Conservation (phyloP, 2,113 vertebrate genomes). For the Perca fluviatilis region DNA sequence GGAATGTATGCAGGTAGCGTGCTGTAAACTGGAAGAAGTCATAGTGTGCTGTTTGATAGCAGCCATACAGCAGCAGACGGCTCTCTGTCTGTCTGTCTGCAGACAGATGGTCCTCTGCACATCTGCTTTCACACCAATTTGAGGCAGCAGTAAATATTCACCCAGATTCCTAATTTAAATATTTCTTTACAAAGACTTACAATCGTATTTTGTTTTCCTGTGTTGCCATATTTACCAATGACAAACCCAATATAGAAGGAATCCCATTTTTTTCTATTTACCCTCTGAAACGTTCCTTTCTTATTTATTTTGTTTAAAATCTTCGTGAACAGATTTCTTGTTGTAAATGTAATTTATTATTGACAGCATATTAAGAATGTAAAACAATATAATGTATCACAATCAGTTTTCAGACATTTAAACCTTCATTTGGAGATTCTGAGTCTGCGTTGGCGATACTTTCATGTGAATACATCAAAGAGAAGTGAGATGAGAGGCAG, state of each 20-base stretch:
- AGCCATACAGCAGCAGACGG: constrained; percentile 60
- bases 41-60: constrained; percentile 78
- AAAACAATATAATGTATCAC: constrained; percentile 11
- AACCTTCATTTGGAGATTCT: constrained; percentile 30
- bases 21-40: constrained; percentile 74
- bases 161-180: constrained; percentile 16
- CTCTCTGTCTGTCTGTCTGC: constrained; percentile 33
- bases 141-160: constrained; percentile 31
- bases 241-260: not conserved
- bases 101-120: not conserved
- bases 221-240: not conserved
- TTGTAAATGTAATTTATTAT: not conserved
- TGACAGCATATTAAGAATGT: not conserved
- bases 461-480: constrained; percentile 66
- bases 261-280: not conserved
- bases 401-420: constrained; percentile 39
- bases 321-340: constrained; percentile 1
- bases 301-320: not conserved
- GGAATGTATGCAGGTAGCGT: constrained; percentile 79
- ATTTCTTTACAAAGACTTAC: constrained; percentile 13
- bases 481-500: constrained; percentile 63
- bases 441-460: constrained; percentile 46
- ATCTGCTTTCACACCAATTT: constrained; percentile 37
- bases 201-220: constrained; percentile 22
- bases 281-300: not conserved